Evolutionary conservation across 2,797 vertebrate species (phyloP).

Genomic region (Acanthiza pusilla): DNA sequence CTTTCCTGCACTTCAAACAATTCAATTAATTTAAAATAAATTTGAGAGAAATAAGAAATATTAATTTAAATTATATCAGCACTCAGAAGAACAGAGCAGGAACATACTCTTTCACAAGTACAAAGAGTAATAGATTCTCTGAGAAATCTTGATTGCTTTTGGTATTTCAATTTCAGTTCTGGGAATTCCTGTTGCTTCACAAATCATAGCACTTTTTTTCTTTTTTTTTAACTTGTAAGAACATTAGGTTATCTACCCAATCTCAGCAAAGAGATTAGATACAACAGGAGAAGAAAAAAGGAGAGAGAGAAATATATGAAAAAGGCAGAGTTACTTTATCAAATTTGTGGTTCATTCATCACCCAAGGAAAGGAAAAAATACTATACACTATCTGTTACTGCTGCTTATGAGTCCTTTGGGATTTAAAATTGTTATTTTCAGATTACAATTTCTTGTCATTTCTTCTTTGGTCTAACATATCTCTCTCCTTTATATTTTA

Average conservation of each 20-base stretch:
- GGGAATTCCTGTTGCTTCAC: neutral
- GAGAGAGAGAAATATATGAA: neutral
- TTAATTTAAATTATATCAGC: neutral
- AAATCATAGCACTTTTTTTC: neutral
- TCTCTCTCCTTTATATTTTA: neutral
- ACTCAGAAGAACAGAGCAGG: neutral
- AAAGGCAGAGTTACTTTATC: neutral
- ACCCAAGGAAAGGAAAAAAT: neutral
- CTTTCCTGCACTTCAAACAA: neutral
- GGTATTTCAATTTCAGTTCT: neutral
- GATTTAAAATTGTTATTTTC: neutral
- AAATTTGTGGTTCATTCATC: neutral
- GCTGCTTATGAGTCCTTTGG: neutral
- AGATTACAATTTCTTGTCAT: neutral
- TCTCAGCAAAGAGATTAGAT: neutral
- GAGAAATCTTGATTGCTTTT: slow-evolving; percentile 6
- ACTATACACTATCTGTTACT: neutral
- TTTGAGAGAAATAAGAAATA: neutral
- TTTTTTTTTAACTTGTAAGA: neutral
- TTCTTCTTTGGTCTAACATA: neutral
- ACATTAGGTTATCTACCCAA: neutral
- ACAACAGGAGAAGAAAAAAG: neutral
- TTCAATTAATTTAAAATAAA: neutral
- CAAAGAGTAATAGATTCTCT: neutral
- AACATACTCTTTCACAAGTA: neutral